Conservation (phyloP, 2,113 vertebrate species). For the Corvus cornix region DNA sequence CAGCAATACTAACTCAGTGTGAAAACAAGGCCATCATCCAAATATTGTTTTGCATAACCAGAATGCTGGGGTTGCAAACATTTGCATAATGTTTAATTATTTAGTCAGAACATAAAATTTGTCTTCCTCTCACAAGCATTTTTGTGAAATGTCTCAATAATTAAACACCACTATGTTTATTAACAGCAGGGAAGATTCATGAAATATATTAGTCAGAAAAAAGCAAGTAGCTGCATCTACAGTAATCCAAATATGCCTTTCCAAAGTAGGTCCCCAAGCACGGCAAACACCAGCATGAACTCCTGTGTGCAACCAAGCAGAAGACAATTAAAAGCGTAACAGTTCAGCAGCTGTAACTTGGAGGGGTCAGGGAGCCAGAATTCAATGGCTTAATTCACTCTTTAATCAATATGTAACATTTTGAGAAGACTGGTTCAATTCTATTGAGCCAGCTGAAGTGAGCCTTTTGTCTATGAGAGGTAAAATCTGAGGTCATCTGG, state of each 20-base stretch:
- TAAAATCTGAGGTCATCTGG: background rate
- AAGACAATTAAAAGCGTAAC: background rate
- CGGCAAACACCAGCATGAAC: background rate
- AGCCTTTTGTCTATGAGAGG: background rate
- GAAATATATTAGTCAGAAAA: constrained; percentile 44
- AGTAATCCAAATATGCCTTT: background rate
- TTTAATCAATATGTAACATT: background rate
- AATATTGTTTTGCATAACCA: constrained; percentile 46
- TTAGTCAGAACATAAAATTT: constrained; percentile 47
- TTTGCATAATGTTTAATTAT: constrained; percentile 61
- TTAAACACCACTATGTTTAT: constrained; percentile 52
- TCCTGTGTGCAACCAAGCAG: background rate
- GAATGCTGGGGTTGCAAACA: constrained; percentile 1
- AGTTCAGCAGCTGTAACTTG: background rate
- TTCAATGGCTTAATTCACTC: constrained; percentile 23
- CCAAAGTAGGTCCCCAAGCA: background rate
- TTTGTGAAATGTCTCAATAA: constrained; percentile 55
- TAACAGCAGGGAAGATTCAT: constrained; percentile 34
- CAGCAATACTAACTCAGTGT: constrained; percentile 4
- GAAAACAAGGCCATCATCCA: constrained; percentile 36
- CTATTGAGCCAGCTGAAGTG: background rate
- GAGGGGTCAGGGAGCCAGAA: background rate
- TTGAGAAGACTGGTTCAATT: background rate
- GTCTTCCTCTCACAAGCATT: constrained; percentile 30
- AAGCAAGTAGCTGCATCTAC: background rate